Conservation (phyloP, 2,888 invertebrate genomes). For the Drosophila helvetica region DNA sequence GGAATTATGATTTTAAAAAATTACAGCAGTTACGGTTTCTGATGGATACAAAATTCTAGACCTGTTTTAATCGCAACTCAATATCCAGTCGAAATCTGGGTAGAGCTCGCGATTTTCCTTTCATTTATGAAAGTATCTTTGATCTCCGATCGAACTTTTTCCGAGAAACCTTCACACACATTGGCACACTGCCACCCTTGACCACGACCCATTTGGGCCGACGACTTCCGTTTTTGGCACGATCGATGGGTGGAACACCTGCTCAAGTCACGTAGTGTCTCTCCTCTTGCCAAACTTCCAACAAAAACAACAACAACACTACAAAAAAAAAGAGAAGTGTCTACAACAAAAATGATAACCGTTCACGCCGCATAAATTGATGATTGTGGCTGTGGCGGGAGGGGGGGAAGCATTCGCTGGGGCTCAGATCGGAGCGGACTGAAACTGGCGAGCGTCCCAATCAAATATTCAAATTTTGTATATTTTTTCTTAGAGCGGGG, state of each 20-base stretch:
- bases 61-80: too few species aligned
- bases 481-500: conserved; percentile 37
- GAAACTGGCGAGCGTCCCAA: conserved; percentile 55
- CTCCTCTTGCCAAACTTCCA: conserved; percentile 25
- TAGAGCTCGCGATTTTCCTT: too few species aligned
- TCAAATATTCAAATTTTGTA: conserved; percentile 79
- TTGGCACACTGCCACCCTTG: conserved; percentile 50
- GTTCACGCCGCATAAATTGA: conserved; percentile 80
- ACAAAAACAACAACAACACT: conserved; percentile 1
- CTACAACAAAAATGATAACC: conserved; percentile 55
- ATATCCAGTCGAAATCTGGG: too few species aligned
- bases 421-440: conserved; percentile 1
- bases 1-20: too few species aligned
- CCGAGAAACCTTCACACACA: neutral
- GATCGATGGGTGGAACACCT: conserved; percentile 58
- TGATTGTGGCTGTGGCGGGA: conserved; percentile 66
- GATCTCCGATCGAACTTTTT: neutral
- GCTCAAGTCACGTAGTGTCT: conserved; percentile 66
- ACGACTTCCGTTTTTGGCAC: conserved; percentile 47
- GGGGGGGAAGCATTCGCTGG: neutral
- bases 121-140: neutral
- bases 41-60: too few species aligned
- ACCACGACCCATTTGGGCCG: conserved; percentile 65
- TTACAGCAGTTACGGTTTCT: too few species aligned
- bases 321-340: neutral